phyloP scores from a whole-genome alignment of 2,888 invertebrate genomes.

The Acanthoscelides obtectus region DNA sequence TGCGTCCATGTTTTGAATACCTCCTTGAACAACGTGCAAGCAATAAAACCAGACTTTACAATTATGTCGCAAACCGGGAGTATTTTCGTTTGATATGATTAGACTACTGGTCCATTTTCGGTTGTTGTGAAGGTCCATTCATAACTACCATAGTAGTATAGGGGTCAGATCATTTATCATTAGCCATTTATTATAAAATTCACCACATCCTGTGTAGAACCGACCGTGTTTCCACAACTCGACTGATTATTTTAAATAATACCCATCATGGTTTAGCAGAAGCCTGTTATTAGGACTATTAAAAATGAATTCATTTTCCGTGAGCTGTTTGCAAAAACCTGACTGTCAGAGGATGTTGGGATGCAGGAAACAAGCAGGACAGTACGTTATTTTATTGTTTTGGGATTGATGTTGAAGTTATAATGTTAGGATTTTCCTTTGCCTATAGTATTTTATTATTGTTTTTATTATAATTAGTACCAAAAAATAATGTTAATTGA shows the following conservation, averaged over 20 bases:
- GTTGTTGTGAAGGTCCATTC: not conserved
- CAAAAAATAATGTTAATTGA: too few relatives aligned
- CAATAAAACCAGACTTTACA: too few relatives aligned
- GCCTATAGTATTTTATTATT: too few relatives aligned
- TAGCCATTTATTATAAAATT: slow-evolving; percentile 14
- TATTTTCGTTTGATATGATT: too few relatives aligned
- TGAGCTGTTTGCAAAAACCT: not conserved
- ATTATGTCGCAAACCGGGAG: too few relatives aligned
- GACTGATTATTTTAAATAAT: slow-evolving; percentile 16
- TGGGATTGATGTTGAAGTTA: not conserved
- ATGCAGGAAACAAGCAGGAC: not conserved
- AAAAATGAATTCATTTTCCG: not conserved
- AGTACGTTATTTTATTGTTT: not conserved
- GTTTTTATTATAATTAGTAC: too few relatives aligned
- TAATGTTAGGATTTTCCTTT: too few relatives aligned
- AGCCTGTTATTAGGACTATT: not conserved
- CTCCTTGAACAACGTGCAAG: too few relatives aligned
- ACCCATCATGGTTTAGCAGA: slow-evolving; percentile 7
- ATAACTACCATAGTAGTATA: not conserved
- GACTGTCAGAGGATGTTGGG: not conserved
- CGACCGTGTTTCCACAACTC: slow-evolving; percentile 5
- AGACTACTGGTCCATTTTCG: not conserved
- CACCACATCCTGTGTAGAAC: slow-evolving; percentile 15
- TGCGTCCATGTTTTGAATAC: too few relatives aligned
- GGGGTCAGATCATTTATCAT: slow-evolving; percentile 18